Evolutionary conservation across 2,113 vertebrate species (phyloP).

Genomic region (Nesospiza acunhae): DNA sequence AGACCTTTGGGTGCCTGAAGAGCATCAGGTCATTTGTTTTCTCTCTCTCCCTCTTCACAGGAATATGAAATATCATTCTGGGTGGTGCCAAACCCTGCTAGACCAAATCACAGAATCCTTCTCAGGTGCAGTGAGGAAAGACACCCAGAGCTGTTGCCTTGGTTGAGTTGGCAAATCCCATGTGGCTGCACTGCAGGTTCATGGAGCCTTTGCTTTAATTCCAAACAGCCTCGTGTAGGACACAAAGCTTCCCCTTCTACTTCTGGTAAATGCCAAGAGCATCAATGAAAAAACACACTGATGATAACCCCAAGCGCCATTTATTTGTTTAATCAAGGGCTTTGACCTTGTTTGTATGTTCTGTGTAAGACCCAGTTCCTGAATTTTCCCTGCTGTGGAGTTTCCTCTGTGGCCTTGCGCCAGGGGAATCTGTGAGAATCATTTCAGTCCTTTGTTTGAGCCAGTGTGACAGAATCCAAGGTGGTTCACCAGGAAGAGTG

Average conservation of each 20-base stretch:
- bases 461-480: not conserved
- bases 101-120: not conserved
- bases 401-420: not conserved
- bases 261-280: not conserved
- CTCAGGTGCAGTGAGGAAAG: not conserved
- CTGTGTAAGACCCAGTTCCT: not conserved
- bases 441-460: not conserved
- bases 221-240: not conserved
- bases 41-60: not conserved
- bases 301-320: not conserved
- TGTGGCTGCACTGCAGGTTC: not conserved
- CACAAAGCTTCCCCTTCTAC: not conserved
- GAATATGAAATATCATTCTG: not conserved
- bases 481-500: not conserved
- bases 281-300: not conserved
- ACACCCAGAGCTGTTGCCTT: not conserved
- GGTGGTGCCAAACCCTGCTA: not conserved
- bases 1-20: not conserved
- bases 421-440: not conserved
- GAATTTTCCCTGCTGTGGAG: not conserved
- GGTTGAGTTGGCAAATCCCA: not conserved
- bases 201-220: not conserved
- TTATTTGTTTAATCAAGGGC: not conserved
- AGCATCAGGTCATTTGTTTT: not conserved
- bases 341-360: not conserved